Evolutionary conservation across 2,888 invertebrate genomes (phyloP).

Genomic region (Pteria penguin): DNA sequence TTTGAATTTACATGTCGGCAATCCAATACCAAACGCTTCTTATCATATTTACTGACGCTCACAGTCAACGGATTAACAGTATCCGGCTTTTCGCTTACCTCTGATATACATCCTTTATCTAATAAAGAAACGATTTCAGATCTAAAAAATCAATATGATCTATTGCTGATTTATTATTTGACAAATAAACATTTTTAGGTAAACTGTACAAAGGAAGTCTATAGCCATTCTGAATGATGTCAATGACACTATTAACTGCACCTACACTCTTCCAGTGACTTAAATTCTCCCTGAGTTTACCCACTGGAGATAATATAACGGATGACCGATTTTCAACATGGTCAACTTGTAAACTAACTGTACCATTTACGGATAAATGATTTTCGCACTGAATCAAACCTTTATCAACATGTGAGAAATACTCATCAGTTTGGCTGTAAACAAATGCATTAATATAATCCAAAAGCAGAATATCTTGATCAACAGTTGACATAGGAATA

Average conservation of each 20-base stretch:
- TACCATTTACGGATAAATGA: no score
- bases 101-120: constrained; percentile 35
- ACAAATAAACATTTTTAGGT: constrained; percentile 11
- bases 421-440: no score
- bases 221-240: constrained; percentile 32
- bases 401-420: no score
- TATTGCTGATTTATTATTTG: constrained; percentile 42
- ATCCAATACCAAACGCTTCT: constrained; percentile 40
- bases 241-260: constrained; percentile 25
- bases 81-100: constrained; percentile 13
- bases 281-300: background rate
- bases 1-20: no score
- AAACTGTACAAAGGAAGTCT: constrained; percentile 37
- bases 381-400: no score
- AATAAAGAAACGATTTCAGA: constrained; percentile 36
- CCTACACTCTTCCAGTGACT: constrained; percentile 14
- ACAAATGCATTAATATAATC: no score
- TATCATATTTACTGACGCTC: constrained; percentile 30
- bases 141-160: constrained; percentile 37
- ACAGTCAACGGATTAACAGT: constrained; percentile 45
- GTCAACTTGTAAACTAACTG: no score
- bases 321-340: no score
- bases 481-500: no score
- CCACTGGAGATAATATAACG: no score
- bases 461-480: no score